phyloP scores from a whole-genome alignment of 2,113 vertebrate species.

The Chaetorhynchus papuensis region DNA sequence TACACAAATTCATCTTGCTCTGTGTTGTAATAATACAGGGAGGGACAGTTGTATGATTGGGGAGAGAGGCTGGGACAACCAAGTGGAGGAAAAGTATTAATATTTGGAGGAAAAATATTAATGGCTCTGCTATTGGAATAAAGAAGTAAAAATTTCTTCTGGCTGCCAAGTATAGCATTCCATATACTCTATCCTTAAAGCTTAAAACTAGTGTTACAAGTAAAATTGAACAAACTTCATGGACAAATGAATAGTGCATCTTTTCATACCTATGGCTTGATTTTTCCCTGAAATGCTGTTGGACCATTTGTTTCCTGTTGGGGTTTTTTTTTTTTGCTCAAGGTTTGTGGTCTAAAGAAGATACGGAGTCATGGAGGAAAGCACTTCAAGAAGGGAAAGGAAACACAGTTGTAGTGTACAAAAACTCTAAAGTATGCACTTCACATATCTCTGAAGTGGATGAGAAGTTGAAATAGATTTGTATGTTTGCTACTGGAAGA shows the following conservation, averaged over 20 bases:
- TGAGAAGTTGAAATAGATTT: neutral
- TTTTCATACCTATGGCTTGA: neutral
- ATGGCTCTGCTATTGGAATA: neutral
- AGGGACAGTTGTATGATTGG: neutral
- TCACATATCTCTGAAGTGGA: neutral
- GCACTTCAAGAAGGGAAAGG: neutral
- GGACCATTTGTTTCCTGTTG: neutral
- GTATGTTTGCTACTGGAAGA: neutral
- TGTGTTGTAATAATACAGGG: neutral
- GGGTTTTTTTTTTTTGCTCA: neutral
- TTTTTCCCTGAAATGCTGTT: neutral
- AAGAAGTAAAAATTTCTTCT: neutral
- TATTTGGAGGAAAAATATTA: neutral
- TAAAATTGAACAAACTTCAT: neutral
- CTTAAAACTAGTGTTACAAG: neutral
- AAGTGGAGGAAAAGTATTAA: neutral
- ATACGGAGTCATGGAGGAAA: neutral
- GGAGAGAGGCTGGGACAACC: neutral
- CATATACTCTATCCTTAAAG: neutral
- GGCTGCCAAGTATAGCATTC: neutral
- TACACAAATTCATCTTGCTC: neutral
- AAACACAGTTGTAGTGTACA: neutral
- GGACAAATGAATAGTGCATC: accelerated
- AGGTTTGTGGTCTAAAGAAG: neutral
- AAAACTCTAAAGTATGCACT: neutral